phyloP scores from a whole-genome alignment of 2,113 vertebrate species.

The Rhegmatorhina hoffmannsi region DNA sequence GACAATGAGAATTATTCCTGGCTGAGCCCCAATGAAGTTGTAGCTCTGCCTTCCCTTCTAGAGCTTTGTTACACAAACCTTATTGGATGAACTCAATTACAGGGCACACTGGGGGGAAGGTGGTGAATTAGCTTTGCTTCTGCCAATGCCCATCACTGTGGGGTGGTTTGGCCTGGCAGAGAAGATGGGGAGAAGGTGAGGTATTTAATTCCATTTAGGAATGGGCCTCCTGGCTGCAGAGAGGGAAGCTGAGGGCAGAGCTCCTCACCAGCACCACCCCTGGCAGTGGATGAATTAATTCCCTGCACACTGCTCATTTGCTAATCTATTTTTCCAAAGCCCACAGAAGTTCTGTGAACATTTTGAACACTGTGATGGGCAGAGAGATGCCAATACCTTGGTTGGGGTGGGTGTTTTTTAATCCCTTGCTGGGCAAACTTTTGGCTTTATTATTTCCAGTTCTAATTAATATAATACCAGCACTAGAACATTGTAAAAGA shows the following conservation, averaged over 20 bases:
- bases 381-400: not conserved
- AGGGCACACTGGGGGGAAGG: not conserved
- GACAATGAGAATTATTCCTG: not conserved
- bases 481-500: not conserved
- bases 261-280: not conserved
- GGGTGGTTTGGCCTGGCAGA: not conserved
- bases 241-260: not conserved
- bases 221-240: not conserved
- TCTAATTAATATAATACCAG: not conserved
- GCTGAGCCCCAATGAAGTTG: not conserved
- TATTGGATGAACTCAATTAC: conserved; percentile 15
- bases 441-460: not conserved
- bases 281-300: too few species aligned
- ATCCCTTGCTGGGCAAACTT: not conserved
- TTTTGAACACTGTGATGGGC: not conserved
- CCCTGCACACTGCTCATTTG: not conserved
- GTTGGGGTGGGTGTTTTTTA: too few species aligned
- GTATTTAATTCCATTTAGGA: not conserved
- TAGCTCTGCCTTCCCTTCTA: not conserved
- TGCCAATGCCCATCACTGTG: not conserved
- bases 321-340: not conserved
- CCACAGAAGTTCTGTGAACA: not conserved
- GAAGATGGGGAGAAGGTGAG: not conserved
- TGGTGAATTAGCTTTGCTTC: conserved; percentile 24
- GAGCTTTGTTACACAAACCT: conserved; percentile 1